Base-by-base conservation (phyloP, 2,888 invertebrate genomes). In the Torymus aiolomorphi region DNA sequence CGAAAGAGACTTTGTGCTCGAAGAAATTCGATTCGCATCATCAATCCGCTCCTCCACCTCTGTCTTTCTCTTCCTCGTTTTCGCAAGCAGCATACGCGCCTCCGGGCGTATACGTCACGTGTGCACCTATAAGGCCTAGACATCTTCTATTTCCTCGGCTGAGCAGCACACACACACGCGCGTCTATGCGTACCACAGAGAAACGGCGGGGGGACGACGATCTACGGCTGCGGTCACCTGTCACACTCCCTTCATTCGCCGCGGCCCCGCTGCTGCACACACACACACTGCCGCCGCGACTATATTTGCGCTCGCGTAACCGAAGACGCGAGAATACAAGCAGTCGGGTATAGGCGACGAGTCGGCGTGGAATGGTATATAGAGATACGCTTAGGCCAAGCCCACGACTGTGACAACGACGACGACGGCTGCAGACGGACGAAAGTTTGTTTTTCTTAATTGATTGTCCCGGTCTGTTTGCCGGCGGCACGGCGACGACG, bases 401-500 rank as follows among this genome's bases (percentile, higher is more conserved):
- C 42, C 42, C 42, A 42, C 42, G 42, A 42, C 42, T 42, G 42
- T 1, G 42, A 42, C 20, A 20, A 20, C 42, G 42, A 42, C 42
- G 42, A 8, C 42, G 42, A 42, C 8, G 1, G 8, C 42, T 42
- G 56, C 18, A 49, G 54, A 63, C 31, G 24, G 18, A 57, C 61
- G 61, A 61, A 56, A 69, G 70, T 78, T 78, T 73, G 24, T 73
- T 78, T 63, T 73, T 78, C 67, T 54, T 73, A 78, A 73, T 78
- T 73, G 67, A 78, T 73, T 62, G 54, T 63, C 59, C 42, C 65
- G 51, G 63, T 70, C 70, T 71, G 65, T 77, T 77, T 77, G 49
- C 49, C 13, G 5, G 42, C 42, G 42, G 8, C 42, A 42, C 42
- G 42, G 8, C 42, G 42, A 8, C 42, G n/a, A 2, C 18, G 18